Evolutionary conservation across 2,113 vertebrate genomes (phyloP), one percentile per base, ranked within the genome.

Genomic region (Heterotis niloticus): DNA sequence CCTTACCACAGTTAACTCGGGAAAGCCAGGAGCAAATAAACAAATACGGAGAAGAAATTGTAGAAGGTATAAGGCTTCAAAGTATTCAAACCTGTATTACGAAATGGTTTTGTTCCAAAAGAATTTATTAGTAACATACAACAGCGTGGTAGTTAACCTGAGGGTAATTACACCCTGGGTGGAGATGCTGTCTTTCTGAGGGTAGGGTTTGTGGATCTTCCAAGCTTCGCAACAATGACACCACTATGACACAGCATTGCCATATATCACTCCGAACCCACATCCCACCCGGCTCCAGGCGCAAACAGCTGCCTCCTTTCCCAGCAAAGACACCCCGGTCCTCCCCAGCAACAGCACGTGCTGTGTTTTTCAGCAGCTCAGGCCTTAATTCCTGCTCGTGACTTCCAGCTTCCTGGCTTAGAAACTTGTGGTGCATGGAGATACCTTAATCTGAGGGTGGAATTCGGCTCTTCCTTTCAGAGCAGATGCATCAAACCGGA

Each of bases 361-460:
- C 34, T 7, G 34, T 44, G 34, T 44, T 44, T 44, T 44, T 44
- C 34, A 44, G 34, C 7, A 7, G 34, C 34, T 44, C 17, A 72
- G 51, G 23, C 70, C n/a, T 72, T 51, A 2, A 72, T 72, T 72
- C n/a, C 13, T 72, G 70, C n/a, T 51, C n/a, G 14, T 72, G 70
- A 34, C 70, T 51, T 72, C 70, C 70, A 56, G 70, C 70, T 24
- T n/a, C 23, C 54, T 44, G 70, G 70, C 20, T 23, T 72, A 23
- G 54, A 72, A 54, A 23, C 1, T 5, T 26, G 70, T 23, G 54
- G 54, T 26, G 70, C 70, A 7, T 44, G 7, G 34, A 44, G 7
- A 44, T 2, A 54, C 70, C n/a, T 54, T 54, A 44, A 20, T 72
- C 23, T 23, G 69, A 72, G 20, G n/a, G 24, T 10, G 68, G 34